Base-by-base conservation (phyloP, 2,888 invertebrate species). In the Parasteatoda lunata region DNA sequence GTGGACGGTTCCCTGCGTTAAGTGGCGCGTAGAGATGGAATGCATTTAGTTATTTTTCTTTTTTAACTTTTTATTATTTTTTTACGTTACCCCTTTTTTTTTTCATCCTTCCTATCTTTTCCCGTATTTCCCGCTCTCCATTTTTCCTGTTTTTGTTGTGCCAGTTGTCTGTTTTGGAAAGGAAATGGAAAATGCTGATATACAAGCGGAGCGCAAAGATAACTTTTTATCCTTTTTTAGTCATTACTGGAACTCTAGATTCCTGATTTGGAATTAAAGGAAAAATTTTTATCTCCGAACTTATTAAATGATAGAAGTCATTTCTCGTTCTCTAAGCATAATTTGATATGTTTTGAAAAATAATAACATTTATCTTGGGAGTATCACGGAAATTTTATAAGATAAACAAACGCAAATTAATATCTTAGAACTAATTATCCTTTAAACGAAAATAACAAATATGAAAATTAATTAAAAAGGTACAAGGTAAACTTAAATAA, bases 21-120 rank as follows among this genome's bases (percentile, higher is more conserved):
- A 84, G 68, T 72, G 84, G 66, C 69, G 78, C 84, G 78, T 72
- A 78, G 72, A 71, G 73, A 73, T 54, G 77, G 78, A 78, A 84
- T 84, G 84, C 71, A 78, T 77, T 69, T 54, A 72, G 73, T 73
- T 80, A 73, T 49, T 70, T 70, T 70, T 76, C 69, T 65, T 69
- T 70, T 68, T 59, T n/a, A n/a, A 59, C 49, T 47, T 13, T 51
- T 65, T 9, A 51, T 54, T 54, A 13, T 80, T 4, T 51, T 75
- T 66, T 54, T n/a, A n/a, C n/a, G n/a, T n/a, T n/a, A n/a, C n/a
- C 49, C n/a, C 15, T n/a, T 45, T 45, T 73, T 45, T 73, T 30
- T 5, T 30, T 11, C 69, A 52, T 69, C 68, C 49, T 52, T 48
- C 73, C 68, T 81, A 75, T 75, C 73, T 75, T 69, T 81, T 81